Evolutionary conservation across 2,888 invertebrate species (phyloP).

Genomic region (Melolontha melolontha): DNA sequence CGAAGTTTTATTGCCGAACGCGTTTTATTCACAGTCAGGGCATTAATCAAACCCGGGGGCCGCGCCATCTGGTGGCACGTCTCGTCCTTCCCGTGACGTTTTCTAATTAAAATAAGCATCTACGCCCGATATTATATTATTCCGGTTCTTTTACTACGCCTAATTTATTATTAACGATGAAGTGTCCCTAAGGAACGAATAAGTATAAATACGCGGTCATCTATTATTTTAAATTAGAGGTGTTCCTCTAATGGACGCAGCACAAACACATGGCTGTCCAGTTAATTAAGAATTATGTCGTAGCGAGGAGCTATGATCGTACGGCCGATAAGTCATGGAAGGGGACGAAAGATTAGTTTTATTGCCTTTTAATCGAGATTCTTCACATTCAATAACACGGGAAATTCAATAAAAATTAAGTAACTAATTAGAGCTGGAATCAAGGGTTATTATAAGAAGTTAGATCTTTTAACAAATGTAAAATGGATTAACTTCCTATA

Average conservation of each 20-base stretch:
- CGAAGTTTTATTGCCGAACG: slow-evolving; percentile 22
- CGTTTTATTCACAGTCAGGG: slow-evolving; percentile 20
- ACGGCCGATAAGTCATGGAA: slow-evolving; percentile 15
- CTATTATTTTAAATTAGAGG: slow-evolving; percentile 37
- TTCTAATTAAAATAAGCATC: slow-evolving; percentile 29
- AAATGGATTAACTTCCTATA: no score
- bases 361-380: slow-evolving; percentile 10
- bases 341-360: slow-evolving; percentile 6
- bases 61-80: slow-evolving; percentile 26
- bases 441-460: no score
- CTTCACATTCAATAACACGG: neutral
- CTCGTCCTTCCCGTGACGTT: slow-evolving; percentile 18
- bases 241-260: slow-evolving; percentile 27
- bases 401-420: neutral
- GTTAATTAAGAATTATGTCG: slow-evolving; percentile 37
- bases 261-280: slow-evolving; percentile 18
- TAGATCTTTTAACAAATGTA: no score
- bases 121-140: slow-evolving; percentile 6
- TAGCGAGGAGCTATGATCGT: slow-evolving; percentile 3
- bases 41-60: slow-evolving; percentile 18
- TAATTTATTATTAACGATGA: slow-evolving; percentile 26
- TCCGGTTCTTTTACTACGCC: slow-evolving; percentile 11
- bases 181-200: slow-evolving; percentile 3
- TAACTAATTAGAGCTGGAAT: no score
- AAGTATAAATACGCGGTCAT: slow-evolving; percentile 22